Evolutionary conservation across 1,140 invertebrate genomes (phyloP).

Genomic region (Prorops nasuta): DNA sequence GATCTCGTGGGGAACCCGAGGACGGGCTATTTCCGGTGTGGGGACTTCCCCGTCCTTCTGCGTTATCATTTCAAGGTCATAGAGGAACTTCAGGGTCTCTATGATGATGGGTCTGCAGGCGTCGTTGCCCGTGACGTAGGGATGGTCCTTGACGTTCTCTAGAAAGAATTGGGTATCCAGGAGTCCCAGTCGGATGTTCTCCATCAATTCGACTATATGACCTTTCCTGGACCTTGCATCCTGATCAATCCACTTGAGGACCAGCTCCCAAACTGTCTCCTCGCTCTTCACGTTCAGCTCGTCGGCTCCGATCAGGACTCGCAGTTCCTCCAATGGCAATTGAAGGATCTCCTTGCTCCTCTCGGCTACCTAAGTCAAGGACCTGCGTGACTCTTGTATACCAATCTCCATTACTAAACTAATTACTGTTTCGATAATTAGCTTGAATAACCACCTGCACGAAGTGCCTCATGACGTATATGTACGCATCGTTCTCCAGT

Average conservation of each 20-base stretch:
- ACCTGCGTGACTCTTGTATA: not conserved
- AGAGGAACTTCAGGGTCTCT: slow-evolving; percentile 71
- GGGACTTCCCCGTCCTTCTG: slow-evolving; percentile 62
- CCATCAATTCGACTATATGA: slow-evolving; percentile 73
- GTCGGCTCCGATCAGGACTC: slow-evolving; percentile 69
- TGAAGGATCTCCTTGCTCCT: slow-evolving; percentile 72
- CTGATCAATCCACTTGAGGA: slow-evolving; percentile 65
- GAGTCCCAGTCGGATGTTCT: slow-evolving; percentile 78
- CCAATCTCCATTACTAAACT: too few relatives aligned
- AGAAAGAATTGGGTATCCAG: slow-evolving; percentile 79
- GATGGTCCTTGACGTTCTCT: slow-evolving; percentile 67
- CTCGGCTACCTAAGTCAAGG: slow-evolving; percentile 49
- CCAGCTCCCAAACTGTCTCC: slow-evolving; percentile 66
- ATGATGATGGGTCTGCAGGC: slow-evolving; percentile 71
- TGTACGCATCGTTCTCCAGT: slow-evolving; percentile 66
- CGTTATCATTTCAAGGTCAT: slow-evolving; percentile 71
- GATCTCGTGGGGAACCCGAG: slow-evolving; percentile 68
- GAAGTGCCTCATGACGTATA: slow-evolving; percentile 74
- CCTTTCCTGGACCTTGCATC: slow-evolving; percentile 64
- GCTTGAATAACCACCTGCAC: slow-evolving; percentile 56
- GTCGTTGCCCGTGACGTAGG: slow-evolving; percentile 64
- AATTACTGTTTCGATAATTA: too few relatives aligned
- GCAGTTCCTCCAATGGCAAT: slow-evolving; percentile 68
- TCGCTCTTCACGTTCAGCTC: slow-evolving; percentile 66
- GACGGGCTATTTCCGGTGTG: slow-evolving; percentile 65